phyloP scores from a whole-genome alignment of 1,140 invertebrate species.

The Anthonomus grandis region DNA sequence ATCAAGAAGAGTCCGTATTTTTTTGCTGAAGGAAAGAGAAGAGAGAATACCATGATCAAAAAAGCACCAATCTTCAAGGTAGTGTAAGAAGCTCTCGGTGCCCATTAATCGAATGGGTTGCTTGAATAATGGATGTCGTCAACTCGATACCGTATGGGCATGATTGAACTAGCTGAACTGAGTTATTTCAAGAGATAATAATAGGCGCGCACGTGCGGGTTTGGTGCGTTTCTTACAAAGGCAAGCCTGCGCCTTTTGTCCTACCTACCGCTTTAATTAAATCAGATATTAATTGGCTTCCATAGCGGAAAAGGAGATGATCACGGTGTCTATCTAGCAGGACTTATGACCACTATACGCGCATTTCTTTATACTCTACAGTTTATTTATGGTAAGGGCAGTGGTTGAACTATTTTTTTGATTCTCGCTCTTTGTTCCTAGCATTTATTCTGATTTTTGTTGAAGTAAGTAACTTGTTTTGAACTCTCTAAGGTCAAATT shows the following conservation, averaged over 20 bases:
- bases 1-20: no score
- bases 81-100: background rate
- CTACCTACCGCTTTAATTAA: background rate
- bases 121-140: conserved; percentile 10
- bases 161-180: conserved; percentile 5
- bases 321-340: background rate
- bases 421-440: no score
- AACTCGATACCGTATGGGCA: conserved; percentile 1
- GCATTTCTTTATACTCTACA: no score
- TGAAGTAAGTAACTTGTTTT: no score
- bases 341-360: no score
- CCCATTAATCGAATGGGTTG: conserved; percentile 6
- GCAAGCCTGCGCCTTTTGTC: background rate
- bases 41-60: conserved; percentile 1
- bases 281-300: conserved; percentile 6
- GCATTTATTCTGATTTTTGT: no score
- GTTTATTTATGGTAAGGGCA: no score
- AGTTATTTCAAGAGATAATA: conserved; percentile 2
- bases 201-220: conserved; percentile 2
- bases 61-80: conserved; percentile 1
- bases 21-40: no score
- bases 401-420: no score
- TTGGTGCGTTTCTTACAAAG: background rate
- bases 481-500: no score
- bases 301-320: background rate